Conservation (phyloP, 1,140 invertebrate species). For the Drosophila pseudoobscura region DNA sequence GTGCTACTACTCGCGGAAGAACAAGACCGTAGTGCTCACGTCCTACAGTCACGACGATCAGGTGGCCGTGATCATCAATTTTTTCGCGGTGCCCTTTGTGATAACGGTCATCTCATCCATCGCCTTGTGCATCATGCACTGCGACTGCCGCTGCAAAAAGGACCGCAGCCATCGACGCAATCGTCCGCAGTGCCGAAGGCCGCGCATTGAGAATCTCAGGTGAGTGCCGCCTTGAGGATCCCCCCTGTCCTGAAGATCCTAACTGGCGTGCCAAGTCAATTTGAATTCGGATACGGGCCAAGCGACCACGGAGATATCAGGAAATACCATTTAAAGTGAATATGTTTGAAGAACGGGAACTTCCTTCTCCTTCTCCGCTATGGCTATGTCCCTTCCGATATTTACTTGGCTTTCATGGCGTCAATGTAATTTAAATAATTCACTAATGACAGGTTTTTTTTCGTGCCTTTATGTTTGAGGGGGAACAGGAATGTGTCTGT, state of each 20-base stretch:
- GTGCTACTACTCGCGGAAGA: constrained; percentile 92
- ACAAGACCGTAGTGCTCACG: constrained; percentile 91
- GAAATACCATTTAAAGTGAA: too few species aligned
- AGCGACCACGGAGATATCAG: too few species aligned
- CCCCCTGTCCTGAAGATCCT: neutral
- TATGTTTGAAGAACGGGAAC: constrained; percentile 9
- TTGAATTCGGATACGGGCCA: too few species aligned
- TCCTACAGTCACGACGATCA: constrained; percentile 91
- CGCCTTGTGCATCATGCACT: constrained; percentile 92
- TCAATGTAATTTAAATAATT: constrained; percentile 67
- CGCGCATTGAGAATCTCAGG: constrained; percentile 86
- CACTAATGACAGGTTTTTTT: constrained; percentile 60
- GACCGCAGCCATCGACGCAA: constrained; percentile 84
- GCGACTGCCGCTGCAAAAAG: constrained; percentile 88
- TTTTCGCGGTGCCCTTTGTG: constrained; percentile 91
- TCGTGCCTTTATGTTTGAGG: neutral
- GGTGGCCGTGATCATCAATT: constrained; percentile 90
- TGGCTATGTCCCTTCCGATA: constrained; percentile 9
- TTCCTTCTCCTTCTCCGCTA: constrained; percentile 34
- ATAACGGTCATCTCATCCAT: constrained; percentile 92
- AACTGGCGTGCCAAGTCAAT: too few species aligned
- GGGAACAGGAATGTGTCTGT: constrained; percentile 32
- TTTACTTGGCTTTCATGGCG: constrained; percentile 49
- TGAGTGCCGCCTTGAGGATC: constrained; percentile 67
- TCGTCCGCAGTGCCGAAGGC: constrained; percentile 83